Percentiles rank a stretch among this genome's conserved stretches.
Evolutionary conservation across 2,113 vertebrate species (phyloP).

Genomic region (Bettongia penicillata): DNA sequence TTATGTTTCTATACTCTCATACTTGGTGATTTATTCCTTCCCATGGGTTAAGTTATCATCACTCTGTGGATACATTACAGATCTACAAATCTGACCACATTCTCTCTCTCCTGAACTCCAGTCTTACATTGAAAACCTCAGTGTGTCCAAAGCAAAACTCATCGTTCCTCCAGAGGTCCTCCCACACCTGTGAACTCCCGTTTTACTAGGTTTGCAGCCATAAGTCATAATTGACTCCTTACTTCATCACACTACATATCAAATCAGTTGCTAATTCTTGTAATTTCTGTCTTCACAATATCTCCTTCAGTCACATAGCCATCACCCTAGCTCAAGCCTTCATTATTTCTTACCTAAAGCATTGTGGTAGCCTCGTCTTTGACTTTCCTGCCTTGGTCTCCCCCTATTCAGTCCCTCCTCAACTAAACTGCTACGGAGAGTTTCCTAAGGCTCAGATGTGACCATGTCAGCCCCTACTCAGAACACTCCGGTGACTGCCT

Average conservation of each 20-base stretch:
- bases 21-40: neutral
- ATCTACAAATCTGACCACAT: neutral
- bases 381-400: neutral
- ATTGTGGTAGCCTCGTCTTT: neutral
- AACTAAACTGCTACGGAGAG: too few species aligned
- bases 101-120: neutral
- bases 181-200: neutral
- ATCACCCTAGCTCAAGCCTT: neutral
- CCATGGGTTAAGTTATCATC: neutral
- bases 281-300: neutral
- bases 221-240: neutral
- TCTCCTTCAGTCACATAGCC: neutral
- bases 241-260: neutral
- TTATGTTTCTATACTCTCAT: neutral
- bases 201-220: neutral
- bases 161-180: neutral
- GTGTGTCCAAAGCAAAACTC: neutral
- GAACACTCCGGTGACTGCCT: neutral
- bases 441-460: neutral
- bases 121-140: neutral
- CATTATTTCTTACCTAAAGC: neutral
- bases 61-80: neutral
- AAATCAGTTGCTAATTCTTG: neutral
- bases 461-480: neutral
- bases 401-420: neutral